Evolutionary conservation across 2,797 vertebrate species (phyloP).

Genomic region (Sciurus carolinensis): DNA sequence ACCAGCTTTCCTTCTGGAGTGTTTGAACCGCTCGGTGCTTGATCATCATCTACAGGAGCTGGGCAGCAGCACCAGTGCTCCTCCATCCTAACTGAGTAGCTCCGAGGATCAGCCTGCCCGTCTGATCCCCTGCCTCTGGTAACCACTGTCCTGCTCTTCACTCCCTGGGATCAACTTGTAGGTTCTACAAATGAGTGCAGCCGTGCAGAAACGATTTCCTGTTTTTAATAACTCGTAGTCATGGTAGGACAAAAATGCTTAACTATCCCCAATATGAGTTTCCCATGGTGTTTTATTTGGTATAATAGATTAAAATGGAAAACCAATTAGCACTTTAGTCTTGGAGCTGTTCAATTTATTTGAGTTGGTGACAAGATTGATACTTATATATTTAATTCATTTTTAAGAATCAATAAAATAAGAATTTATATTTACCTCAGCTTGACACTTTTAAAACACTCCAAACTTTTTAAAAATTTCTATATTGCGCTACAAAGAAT

Average conservation of each 20-base stretch:
- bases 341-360: background rate
- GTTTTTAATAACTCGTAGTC: background rate
- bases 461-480: background rate
- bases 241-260: background rate
- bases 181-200: background rate
- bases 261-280: no score
- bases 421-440: background rate
- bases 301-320: rapidly evolving
- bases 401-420: background rate
- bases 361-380: no score
- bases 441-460: background rate
- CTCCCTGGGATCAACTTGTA: background rate
- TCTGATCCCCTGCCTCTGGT: background rate
- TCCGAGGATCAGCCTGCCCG: background rate
- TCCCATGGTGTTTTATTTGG: no score
- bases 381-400: background rate
- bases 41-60: background rate
- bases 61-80: no score
- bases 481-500: background rate
- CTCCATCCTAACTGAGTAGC: no score
- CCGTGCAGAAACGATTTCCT: background rate
- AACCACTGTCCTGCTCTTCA: no score
- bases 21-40: background rate
- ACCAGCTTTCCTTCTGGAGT: background rate
- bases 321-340: no score